Evolutionary conservation across 2,888 invertebrate species (phyloP), one percentile per base, ranked within the genome.

Genomic region (Eueremaeus valkanovi): DNA sequence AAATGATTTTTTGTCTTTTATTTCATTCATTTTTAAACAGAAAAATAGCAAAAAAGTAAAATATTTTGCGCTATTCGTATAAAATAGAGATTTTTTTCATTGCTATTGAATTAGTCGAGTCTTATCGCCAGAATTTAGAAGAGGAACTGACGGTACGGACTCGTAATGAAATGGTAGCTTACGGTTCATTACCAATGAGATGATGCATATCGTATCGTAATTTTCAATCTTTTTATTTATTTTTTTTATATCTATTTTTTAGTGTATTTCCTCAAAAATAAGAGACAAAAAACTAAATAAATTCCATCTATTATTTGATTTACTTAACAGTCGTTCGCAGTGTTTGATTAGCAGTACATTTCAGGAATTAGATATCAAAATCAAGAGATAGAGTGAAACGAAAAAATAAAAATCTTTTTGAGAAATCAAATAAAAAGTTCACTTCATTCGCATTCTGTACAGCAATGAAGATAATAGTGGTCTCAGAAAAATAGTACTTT

Each of bases 381-480:
- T 9, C 6, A 5, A 21, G 5, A 5, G 49, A n/a, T 13, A n/a
- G 9, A 27, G 9, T 55, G 55, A 24, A 21, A 3, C 2, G 1
- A 55, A 55, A 55, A 55, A 8, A 55, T n/a, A n/a, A n/a, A n/a
- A n/a, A n/a, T n/a, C n/a, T n/a, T n/a, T n/a, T n/a, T n/a, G n/a
- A n/a, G n/a, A n/a, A n/a, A n/a, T 55, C 16, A 45, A 45, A 55
- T 55, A 3, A 55, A 55, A 16, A 2, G 24, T 55, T 24, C 3
- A 55, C 13, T 55, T 55, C 55, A 55, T 55, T 55, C 9, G 55
- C 3, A n/a, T 21, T 24, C 3, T 27, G 6, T 24, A 55, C 3
- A 27, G 55, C 55, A 55, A n/a, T 27, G 55, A 24, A 55, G 55
- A 21, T 55, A 55, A 55, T 55, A 55, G 55, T 27, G 55, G 55